A percentile compares a stretch with the other conserved stretches of the same genome.
These are phyloP conservation scores for Montipora efflorescens DNA, from an alignment of 64 coral and sea anemone genomes.

Conservation along the genomic window DNA sequence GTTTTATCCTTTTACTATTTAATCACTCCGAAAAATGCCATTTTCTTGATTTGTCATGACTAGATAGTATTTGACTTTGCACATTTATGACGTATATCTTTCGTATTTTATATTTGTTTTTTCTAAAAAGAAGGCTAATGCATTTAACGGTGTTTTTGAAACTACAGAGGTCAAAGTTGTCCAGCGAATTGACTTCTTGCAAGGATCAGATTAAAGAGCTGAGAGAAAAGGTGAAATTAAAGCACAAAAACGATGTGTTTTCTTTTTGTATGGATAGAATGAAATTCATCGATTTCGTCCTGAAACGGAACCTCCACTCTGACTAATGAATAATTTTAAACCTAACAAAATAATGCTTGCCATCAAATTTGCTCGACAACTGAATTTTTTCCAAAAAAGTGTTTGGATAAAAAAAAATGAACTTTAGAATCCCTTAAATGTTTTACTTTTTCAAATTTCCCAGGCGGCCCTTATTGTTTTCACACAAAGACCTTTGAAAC, in stretches of 20 bases:
- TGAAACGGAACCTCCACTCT: too few relatives aligned
- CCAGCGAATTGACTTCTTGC: conserved; percentile 8
- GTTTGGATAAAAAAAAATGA: too few relatives aligned
- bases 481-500: too few relatives aligned
- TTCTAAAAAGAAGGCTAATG: neutral
- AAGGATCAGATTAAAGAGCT: conserved; percentile 69
- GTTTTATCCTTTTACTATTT: neutral
- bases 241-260: neutral
- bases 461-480: too few relatives aligned
- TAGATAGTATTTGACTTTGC: neutral
- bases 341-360: too few relatives aligned
- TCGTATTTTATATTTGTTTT: too few relatives aligned
- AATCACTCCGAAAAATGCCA: neutral
- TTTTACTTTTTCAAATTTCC: too few relatives aligned
- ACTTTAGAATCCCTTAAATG: too few relatives aligned
- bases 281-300: neutral
- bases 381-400: too few relatives aligned
- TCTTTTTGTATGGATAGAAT: neutral
- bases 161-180: conserved; percentile 16
- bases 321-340: too few relatives aligned
- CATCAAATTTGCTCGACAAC: too few relatives aligned
- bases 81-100: too few relatives aligned
- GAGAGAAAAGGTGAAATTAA: conserved; percentile 16
- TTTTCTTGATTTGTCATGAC: neutral
- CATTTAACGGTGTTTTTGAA: neutral